Base-by-base conservation (phyloP, 2,113 vertebrate genomes). In the Abramis brama region DNA sequence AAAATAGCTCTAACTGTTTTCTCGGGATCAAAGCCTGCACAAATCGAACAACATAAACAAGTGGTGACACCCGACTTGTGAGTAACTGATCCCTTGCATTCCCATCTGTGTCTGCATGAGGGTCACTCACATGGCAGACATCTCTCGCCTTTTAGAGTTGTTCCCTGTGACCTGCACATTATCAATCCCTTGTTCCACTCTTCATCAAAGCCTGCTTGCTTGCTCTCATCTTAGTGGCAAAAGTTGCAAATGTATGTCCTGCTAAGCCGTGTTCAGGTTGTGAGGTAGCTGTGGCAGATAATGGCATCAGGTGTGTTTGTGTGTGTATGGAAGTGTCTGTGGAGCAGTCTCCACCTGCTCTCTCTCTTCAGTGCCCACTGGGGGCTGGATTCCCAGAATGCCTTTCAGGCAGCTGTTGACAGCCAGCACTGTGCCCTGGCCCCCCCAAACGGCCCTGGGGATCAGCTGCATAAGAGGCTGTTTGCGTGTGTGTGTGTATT, bases 341-440 rank as follows among this genome's bases (percentile, higher is more conserved):
- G 36, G 85, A 89, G 87, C 84, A n/a, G 86, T 81, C 89, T 87
- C 90, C 94, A 95, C 94, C 94, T 95, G 95, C 94, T 90, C 89
- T 88, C 91, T 94, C 93, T 92, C 91, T 91, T 94, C 93, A 91
- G 91, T 88, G 87, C 84, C 89, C 91, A 89, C 87, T 70, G 66
- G 88, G 91, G 92, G 89, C 82, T 87, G 90, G 91, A 94, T 95
- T 95, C 94, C 91, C 93, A 87, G 92, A 88, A 94, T 95, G 94
- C 94, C 93, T 86, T 87, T 90, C 52, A 90, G 92, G 92, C 94
- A 95, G 94, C 94, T 95, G 94, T 89, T 94, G 94, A 95, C 92
- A 94, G 92, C 74, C 89, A 84, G 86, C 85, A 89, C 91, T 90
- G 88, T 91, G 87, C 90, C 82, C 73, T 88, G 84, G 87, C 86